A percentile compares a stretch with the other conserved stretches of the same genome.
Conservation (phyloP, 92 coral and sea anemone genomes). For the Chrysogorgia sp. region DNA sequence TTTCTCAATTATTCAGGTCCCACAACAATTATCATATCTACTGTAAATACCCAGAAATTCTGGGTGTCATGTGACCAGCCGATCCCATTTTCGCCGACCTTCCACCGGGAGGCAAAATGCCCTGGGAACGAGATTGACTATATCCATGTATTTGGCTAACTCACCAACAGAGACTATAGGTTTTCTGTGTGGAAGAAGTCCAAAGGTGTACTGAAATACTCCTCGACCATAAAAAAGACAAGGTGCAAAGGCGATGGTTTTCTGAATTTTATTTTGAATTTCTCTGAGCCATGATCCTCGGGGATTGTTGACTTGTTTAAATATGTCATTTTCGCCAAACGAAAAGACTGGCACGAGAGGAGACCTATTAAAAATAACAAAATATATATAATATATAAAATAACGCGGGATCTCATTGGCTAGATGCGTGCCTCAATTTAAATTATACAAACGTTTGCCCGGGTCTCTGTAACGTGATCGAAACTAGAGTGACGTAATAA, state of each 20-base stretch:
- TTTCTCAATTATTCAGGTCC: too few species aligned
- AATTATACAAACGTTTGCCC: too few species aligned
- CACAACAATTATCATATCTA: background rate
- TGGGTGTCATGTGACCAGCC: too few species aligned
- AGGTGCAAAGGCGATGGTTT: slow-evolving; percentile 90
- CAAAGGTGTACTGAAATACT: slow-evolving; percentile 89
- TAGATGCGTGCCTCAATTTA: background rate
- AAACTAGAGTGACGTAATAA: too few species aligned
- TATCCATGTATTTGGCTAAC: slow-evolving; percentile 3
- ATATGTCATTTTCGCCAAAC: slow-evolving; percentile 94
- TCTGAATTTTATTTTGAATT: slow-evolving; percentile 83
- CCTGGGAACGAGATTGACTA: too few species aligned
- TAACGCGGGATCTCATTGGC: too few species aligned
- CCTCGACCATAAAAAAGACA: slow-evolving; percentile 90
- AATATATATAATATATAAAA: background rate
- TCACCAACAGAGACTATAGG: slow-evolving; percentile 90
- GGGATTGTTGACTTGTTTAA: slow-evolving; percentile 89
- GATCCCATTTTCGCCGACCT: too few species aligned
- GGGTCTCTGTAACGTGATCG: too few species aligned
- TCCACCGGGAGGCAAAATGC: too few species aligned
- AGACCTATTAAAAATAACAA: slow-evolving; percentile 52
- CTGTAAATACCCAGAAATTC: background rate
- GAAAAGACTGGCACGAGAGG: slow-evolving; percentile 93
- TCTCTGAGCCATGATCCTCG: slow-evolving; percentile 90
- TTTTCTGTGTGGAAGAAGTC: slow-evolving; percentile 83